Conservation (phyloP, 2,888 invertebrate species). For the Hofmannophila pseudospretella region DNA sequence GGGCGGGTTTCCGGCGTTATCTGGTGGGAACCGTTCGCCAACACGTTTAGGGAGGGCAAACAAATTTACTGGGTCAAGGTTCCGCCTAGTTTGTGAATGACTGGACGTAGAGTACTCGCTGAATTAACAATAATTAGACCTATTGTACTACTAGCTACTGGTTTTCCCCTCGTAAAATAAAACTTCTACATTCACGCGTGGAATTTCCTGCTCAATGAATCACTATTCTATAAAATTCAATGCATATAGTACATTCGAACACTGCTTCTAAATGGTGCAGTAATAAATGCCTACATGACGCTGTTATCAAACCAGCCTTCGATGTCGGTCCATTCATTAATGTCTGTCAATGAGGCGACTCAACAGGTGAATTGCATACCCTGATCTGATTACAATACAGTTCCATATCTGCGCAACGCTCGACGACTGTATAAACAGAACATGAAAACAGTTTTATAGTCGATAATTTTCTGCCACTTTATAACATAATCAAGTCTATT, state of each 20-base stretch:
- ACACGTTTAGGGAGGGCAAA: slow-evolving; percentile 53
- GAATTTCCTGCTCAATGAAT: slow-evolving; percentile 3
- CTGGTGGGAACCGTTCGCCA: slow-evolving; percentile 52
- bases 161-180: background rate
- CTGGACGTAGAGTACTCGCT: slow-evolving; percentile 24
- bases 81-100: slow-evolving; percentile 45
- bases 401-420: background rate
- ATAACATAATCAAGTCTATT: slow-evolving; percentile 3
- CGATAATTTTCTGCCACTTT: slow-evolving; percentile 5
- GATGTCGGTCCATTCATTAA: slow-evolving; percentile 5
- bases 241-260: background rate
- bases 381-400: slow-evolving; percentile 1
- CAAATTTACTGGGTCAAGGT: slow-evolving; percentile 66
- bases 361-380: slow-evolving; percentile 1
- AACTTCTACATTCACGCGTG: background rate
- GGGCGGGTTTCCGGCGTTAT: slow-evolving; percentile 58
- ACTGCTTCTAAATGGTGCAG: background rate
- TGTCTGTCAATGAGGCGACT: slow-evolving; percentile 7
- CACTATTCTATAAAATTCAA: background rate
- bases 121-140: slow-evolving; percentile 46
- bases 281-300: background rate
- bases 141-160: slow-evolving; percentile 13
- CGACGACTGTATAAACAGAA: slow-evolving; percentile 2
- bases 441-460: slow-evolving; percentile 9
- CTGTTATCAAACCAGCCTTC: slow-evolving; percentile 1